Conservation (phyloP, 2,888 invertebrate species). For the Graphium colonna region DNA sequence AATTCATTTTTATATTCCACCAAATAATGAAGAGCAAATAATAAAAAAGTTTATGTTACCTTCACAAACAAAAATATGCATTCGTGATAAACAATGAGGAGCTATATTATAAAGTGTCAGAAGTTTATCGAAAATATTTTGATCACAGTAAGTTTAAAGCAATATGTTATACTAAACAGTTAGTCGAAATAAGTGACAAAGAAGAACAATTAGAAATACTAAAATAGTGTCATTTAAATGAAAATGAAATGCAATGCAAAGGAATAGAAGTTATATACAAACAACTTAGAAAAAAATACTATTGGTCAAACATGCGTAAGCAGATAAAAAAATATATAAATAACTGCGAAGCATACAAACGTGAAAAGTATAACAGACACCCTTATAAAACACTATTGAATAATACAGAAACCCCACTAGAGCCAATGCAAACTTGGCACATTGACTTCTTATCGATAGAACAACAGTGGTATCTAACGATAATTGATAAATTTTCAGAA, state of each 20-base stretch:
- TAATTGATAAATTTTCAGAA: constrained; percentile 30
- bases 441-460: too few relatives aligned
- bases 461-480: constrained; percentile 26
- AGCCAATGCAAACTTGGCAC: too few relatives aligned
- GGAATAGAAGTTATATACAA: constrained; percentile 19
- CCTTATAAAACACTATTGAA: constrained; percentile 15
- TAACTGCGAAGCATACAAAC: too few relatives aligned
- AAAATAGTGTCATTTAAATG: constrained; percentile 12
- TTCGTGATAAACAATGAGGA: constrained; percentile 21
- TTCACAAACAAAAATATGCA: constrained; percentile 12
- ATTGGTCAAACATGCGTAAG: too few relatives aligned
- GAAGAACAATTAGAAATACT: background rate
- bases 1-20: background rate
- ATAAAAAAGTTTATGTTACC: background rate
- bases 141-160: constrained; percentile 10
- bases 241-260: constrained; percentile 9
- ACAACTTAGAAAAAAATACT: too few relatives aligned
- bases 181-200: constrained; percentile 15
- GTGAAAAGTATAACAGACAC: too few relatives aligned
- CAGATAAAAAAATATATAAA: too few relatives aligned
- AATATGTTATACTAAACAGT: constrained; percentile 11
- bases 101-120: constrained; percentile 17
- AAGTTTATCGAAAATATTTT: constrained; percentile 11
- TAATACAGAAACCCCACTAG: constrained; percentile 26
- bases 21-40: constrained; percentile 1